Percentiles rank a stretch among this genome's conserved stretches.
Evolutionary conservation across 2,113 vertebrate genomes (phyloP).

Genomic region (Dasyurus viverrinus): DNA sequence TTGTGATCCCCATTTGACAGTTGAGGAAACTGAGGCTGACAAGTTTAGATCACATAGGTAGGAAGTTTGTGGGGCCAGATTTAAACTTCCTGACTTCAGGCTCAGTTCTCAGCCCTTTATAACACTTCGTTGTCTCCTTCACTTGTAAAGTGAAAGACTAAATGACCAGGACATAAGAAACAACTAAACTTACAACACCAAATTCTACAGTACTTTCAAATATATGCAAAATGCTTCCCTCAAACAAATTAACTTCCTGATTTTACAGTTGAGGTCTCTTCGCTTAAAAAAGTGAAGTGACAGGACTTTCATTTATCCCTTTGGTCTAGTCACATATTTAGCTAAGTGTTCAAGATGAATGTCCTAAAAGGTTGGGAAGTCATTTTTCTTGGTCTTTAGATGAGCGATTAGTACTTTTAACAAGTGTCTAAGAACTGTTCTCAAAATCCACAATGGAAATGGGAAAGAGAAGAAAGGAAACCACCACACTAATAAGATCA

Average conservation of each 20-base stretch:
- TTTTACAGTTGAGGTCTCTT: neutral
- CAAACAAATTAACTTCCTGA: neutral
- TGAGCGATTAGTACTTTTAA: neutral
- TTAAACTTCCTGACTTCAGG: neutral
- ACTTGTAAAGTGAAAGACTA: neutral
- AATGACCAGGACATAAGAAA: neutral
- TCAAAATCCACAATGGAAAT: neutral
- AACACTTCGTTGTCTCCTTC: neutral
- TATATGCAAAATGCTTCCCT: neutral
- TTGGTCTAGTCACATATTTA: neutral
- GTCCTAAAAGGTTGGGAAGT: neutral
- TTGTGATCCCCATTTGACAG: neutral
- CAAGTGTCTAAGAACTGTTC: neutral
- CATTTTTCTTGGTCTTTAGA: neutral
- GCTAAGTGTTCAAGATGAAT: neutral
- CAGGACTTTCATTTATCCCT: neutral
- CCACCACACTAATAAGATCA: neutral
- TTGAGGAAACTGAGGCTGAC: neutral
- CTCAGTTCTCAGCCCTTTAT: neutral
- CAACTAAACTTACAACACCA: neutral
- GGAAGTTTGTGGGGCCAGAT: neutral
- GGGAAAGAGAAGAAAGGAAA: neutral
- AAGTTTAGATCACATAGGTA: neutral
- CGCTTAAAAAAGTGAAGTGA: neutral
- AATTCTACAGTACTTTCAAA: neutral